Percentiles rank a stretch among this genome's conserved stretches.
These are phyloP conservation scores for Polietes domitor DNA, from an alignment of 2,888 invertebrate genomes.

Conservation along the genomic window DNA sequence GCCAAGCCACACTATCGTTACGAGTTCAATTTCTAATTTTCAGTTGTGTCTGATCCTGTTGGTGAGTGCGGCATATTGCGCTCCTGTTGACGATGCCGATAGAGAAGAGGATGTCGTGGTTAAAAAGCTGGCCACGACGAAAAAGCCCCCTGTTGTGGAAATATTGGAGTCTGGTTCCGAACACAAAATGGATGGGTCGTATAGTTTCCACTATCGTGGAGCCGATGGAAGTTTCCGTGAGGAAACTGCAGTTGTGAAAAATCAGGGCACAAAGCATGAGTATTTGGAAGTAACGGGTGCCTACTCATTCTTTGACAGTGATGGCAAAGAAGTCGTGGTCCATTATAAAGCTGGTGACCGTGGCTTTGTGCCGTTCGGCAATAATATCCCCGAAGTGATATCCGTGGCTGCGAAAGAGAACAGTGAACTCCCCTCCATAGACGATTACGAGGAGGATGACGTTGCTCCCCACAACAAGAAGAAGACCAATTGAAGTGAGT, in stretches of 20 bases:
- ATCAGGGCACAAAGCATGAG: slow-evolving; percentile 74
- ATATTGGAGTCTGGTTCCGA: slow-evolving; percentile 76
- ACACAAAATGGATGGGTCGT: slow-evolving; percentile 77
- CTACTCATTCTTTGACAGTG: slow-evolving; percentile 77
- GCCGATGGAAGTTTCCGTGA: slow-evolving; percentile 77
- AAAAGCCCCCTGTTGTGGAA: slow-evolving; percentile 67
- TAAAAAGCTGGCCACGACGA: slow-evolving; percentile 41
- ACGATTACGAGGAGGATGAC: slow-evolving; percentile 54
- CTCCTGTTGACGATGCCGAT: slow-evolving; percentile 67
- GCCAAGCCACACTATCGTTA: slow-evolving; percentile 65
- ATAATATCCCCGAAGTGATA: slow-evolving; percentile 75
- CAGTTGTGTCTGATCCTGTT: slow-evolving; percentile 62
- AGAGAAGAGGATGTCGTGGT: not conserved
- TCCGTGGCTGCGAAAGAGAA: slow-evolving; percentile 74
- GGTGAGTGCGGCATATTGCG: slow-evolving; percentile 67
- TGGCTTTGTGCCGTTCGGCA: slow-evolving; percentile 79
- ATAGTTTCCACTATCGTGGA: slow-evolving; percentile 76
- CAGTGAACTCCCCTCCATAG: slow-evolving; percentile 68
- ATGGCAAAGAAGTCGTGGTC: slow-evolving; percentile 77
- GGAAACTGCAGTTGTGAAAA: slow-evolving; percentile 76
- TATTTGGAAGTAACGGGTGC: slow-evolving; percentile 76
- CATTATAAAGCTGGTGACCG: slow-evolving; percentile 78
- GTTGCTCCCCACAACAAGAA: not conserved
- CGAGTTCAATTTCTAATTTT: not conserved
- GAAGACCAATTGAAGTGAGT: not conserved